Base-by-base conservation (phyloP, 2,888 invertebrate species). In the Notodonta dromedarius region DNA sequence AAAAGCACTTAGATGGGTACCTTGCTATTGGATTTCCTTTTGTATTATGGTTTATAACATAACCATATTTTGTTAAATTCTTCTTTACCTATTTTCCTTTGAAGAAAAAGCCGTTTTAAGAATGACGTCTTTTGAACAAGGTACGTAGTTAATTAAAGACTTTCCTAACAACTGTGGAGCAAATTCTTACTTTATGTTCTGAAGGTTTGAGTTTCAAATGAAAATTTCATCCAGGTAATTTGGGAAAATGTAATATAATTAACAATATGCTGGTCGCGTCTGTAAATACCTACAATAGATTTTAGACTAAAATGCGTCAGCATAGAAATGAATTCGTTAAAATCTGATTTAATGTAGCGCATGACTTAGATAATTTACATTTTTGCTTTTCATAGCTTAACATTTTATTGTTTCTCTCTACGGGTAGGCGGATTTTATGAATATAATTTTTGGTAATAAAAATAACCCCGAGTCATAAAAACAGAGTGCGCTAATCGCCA, bases 41-140 rank as follows among this genome's bases (percentile, higher is more conserved):
- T 12, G 44, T 65, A 71, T 70, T 63, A 59, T 65, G 67, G 57
- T 65, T 70, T 67, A 66, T 71, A 70, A 67, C 71, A 70, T 73
- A 70, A 73, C 64, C 35, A 62, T 63, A 67, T 69, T 63, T 63
- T 56, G 67, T 71, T 54, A 62, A 70, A 67, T 69, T 73, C 61
- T 59, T 59, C 51, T 56, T 57, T 67, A 53, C 65, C 66, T 58
- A 62, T 68, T 66, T 65, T 70, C 42, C 48, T 66, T 59, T 50
- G 57, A 62, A 62, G 56, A 60, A 66, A 70, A 70, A 62, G 63
- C 61, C 65, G 68, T 63, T 70, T 63, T 58, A 51, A 61, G 35
- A 54, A 35, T 39, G 35, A 62, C 61, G 60, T 61, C 60, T 64
- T 66, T 69, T 69, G 65, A 62, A 70, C 70, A 66, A 66, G 57